Percentiles rank a stretch among this genome's conserved stretches.
phyloP scores from a whole-genome alignment of 2,888 invertebrate genomes.

The Acanthococcus lagerstroemiae region DNA sequence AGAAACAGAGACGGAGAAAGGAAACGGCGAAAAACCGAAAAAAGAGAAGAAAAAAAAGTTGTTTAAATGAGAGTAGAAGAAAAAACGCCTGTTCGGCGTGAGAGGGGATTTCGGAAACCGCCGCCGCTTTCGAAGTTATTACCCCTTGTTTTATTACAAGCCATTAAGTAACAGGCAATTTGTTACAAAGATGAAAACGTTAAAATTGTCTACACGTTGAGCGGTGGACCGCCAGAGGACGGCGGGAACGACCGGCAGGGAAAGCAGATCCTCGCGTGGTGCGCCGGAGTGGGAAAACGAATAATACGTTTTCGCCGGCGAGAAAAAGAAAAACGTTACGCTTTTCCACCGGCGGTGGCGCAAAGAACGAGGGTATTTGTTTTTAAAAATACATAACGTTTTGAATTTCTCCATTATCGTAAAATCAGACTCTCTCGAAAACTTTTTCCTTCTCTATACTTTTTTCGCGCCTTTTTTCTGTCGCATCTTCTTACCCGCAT shows the following conservation, averaged over 20 bases:
- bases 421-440: not conserved
- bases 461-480: no score
- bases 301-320: not conserved
- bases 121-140: not conserved
- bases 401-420: not conserved
- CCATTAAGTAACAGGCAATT: constrained; percentile 14
- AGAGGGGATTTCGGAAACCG: not conserved
- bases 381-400: not conserved
- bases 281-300: not conserved
- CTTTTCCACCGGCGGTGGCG: no score
- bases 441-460: no score
- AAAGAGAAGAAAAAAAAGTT: not conserved
- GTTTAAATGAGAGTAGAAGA: no score
- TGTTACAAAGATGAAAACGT: constrained; percentile 6
- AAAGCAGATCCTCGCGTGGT: not conserved
- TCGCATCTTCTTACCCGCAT: no score
- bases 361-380: not conserved
- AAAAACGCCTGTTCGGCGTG: not conserved
- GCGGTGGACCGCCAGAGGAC: not conserved
- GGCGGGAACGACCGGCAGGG: not conserved
- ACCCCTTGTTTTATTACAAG: not conserved
- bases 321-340: not conserved
- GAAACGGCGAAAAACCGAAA: not conserved
- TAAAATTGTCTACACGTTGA: constrained; percentile 6
- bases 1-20: no score